A percentile compares a stretch with the other conserved stretches of the same genome.
Conservation (phyloP, 2,888 invertebrate genomes). For the Heteromyza rotundicornis region DNA sequence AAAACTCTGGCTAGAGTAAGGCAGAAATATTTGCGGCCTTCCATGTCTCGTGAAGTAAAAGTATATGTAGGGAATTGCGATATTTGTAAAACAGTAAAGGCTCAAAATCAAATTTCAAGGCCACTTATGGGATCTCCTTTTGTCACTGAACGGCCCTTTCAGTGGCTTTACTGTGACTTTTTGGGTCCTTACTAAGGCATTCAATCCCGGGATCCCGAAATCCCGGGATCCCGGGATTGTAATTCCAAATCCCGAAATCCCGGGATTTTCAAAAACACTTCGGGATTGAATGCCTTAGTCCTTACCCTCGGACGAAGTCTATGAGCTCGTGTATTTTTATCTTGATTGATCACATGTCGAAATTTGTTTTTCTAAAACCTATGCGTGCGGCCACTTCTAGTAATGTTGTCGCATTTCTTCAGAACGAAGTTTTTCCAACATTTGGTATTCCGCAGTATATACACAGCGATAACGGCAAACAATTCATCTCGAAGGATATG, state of each 20-base stretch:
- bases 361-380: conserved; percentile 17
- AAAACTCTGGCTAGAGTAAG: conserved; percentile 9
- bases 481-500: conserved; percentile 23
- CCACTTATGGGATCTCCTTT: conserved; percentile 13
- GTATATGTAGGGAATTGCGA: conserved; percentile 5
- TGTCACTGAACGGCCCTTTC: conserved; percentile 15
- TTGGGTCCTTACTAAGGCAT: no score
- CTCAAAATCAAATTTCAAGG: conserved; percentile 4
- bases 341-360: conserved; percentile 11
- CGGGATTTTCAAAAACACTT: no score
- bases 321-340: conserved; percentile 6
- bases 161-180: conserved; percentile 17
- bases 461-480: conserved; percentile 26
- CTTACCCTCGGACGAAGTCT: conserved; percentile 5
- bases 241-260: no score
- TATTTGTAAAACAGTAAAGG: conserved; percentile 9
- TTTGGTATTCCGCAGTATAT: conserved; percentile 23
- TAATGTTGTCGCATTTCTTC: conserved; percentile 13
- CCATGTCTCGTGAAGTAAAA: neutral
- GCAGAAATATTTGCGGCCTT: conserved; percentile 11
- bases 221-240: no score
- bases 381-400: conserved; percentile 1
- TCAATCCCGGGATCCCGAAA: no score
- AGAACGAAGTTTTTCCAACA: conserved; percentile 17
- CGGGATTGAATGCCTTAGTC: no score